Evolutionary conservation across 2,888 invertebrate genomes (phyloP).

Genomic region (Ormyrus nitidulus): DNA sequence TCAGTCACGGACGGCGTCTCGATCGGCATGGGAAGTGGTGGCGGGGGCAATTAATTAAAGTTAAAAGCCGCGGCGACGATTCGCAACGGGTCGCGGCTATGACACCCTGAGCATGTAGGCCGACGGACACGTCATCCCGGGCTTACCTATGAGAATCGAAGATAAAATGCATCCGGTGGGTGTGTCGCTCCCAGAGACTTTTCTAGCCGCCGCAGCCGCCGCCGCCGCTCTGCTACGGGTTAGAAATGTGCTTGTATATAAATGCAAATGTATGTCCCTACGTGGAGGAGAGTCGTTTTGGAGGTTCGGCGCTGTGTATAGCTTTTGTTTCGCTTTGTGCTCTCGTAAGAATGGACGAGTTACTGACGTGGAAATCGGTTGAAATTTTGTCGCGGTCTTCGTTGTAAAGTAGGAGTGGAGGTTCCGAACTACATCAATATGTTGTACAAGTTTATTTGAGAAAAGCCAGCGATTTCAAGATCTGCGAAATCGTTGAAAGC

Average conservation of each 20-base stretch:
- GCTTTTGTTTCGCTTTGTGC: too few species aligned
- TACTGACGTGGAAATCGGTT: too few species aligned
- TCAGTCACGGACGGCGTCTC: neutral
- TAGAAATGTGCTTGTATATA: too few species aligned
- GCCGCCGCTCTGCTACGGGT: neutral
- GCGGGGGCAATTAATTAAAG: constrained; percentile 18
- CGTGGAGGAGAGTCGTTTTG: neutral
- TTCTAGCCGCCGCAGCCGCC: neutral
- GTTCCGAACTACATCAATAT: too few species aligned
- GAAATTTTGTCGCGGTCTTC: too few species aligned
- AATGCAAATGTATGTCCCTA: neutral
- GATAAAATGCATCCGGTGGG: constrained; percentile 73
- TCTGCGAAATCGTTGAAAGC: too few species aligned
- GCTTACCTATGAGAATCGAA: constrained; percentile 43
- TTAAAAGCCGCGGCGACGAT: constrained; percentile 1
- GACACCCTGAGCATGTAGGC: constrained; percentile 15
- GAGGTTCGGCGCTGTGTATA: too few species aligned
- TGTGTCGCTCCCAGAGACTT: constrained; percentile 71
- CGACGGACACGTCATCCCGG: constrained; percentile 20
- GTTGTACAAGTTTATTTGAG: too few species aligned
- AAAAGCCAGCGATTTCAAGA: too few species aligned
- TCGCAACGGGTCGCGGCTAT: constrained; percentile 28
- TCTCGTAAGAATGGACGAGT: too few species aligned
- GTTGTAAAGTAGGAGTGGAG: too few species aligned
- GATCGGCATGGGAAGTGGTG: neutral